Evolutionary conservation across 2,888 invertebrate species (phyloP), one percentile per base, ranked within the genome.

Genomic region (Salticus scenicus): DNA sequence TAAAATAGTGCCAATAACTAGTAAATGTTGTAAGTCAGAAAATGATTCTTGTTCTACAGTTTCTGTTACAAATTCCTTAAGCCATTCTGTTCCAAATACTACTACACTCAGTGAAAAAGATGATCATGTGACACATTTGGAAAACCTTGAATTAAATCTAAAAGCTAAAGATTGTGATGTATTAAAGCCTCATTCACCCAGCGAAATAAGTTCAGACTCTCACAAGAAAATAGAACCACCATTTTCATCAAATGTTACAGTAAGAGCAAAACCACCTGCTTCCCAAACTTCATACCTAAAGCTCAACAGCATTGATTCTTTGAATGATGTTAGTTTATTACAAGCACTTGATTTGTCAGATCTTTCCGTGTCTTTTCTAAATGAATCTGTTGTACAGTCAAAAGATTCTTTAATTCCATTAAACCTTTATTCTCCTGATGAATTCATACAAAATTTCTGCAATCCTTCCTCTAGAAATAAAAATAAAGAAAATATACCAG

Each of bases 331-430:
- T 14, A 66, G 47, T 17, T 69, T 81, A 7, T 17, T 84, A 17
- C 37, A 84, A 28, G 83, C 83, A 42, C 47, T 84, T 27, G 83
- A 84, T 69, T 78, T 84, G 14, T 77, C 77, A 73, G 77, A 84
- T 63, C 10, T 41, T 63, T 84, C 73, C 27, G 20, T 28, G 12
- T 66, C 42, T 41, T 27, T 42, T n/a, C 31, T 24, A 27, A 24
- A 57, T 27, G 57, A 57, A 51, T 37, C 47, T 24, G 10, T 37
- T 24, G 17, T 84, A n/a, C 72, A 84, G 20, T 84, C 83, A n/a
- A 78, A 73, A 24, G 73, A 78, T 67, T 84, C 83, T 17, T 30
- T 84, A 0, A 73, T 73, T 33, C 83, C 83, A n/a, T 42, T 84
- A 31, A 84, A 84, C 57, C 69, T 84, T 28, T 77, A 77, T 41